Percentiles rank a stretch among this genome's conserved stretches.
These are phyloP conservation scores for Junonia oenone DNA, from an alignment of 2,888 invertebrate species.

Conservation along the genomic window DNA sequence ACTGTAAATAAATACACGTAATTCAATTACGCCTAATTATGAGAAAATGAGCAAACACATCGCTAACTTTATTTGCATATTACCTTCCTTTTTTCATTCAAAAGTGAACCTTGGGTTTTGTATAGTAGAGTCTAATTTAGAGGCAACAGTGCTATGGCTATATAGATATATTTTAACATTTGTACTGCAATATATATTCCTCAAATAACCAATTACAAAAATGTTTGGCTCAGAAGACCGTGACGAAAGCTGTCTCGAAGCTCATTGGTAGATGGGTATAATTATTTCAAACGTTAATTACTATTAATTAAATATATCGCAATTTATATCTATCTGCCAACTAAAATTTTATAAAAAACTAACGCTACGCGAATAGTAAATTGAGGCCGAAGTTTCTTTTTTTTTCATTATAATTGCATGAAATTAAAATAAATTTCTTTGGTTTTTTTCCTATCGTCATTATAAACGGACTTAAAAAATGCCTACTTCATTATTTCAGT, in stretches of 20 bases:
- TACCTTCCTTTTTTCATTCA: background rate
- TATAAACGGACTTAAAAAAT: too few relatives aligned
- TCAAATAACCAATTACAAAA: constrained; percentile 3
- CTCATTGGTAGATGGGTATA: background rate
- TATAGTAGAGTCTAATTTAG: background rate
- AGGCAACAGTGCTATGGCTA: background rate
- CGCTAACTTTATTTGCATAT: background rate
- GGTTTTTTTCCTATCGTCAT: too few relatives aligned
- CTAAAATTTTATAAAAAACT: background rate
- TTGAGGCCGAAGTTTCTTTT: background rate
- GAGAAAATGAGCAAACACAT: background rate
- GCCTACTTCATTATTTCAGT: too few relatives aligned
- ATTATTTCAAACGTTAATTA: background rate
- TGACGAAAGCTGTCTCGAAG: background rate
- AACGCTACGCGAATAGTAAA: background rate
- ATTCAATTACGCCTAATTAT: background rate
- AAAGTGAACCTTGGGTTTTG: background rate
- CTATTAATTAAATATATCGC: constrained; percentile 2
- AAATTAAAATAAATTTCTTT: background rate
- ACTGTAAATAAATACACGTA: background rate
- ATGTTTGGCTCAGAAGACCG: background rate
- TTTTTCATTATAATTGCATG: background rate
- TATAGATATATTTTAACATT: background rate
- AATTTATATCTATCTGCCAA: constrained; percentile 1
- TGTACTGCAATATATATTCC: background rate